phyloP scores from a whole-genome alignment of 2,888 invertebrate species.

The Neuroscelio doddi region DNA sequence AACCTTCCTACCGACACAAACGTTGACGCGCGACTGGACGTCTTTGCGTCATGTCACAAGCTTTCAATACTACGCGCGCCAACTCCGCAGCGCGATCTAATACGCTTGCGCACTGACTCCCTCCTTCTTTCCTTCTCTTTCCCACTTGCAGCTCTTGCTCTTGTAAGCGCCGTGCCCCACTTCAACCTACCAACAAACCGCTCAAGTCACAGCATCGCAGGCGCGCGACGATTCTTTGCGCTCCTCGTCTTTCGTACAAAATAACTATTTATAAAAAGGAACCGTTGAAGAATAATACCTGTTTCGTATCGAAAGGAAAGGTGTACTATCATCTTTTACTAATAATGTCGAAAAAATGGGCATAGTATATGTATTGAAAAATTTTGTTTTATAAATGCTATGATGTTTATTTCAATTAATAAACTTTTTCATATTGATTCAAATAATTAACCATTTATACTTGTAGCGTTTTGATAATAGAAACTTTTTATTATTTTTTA shows the following conservation, averaged over 20 bases:
- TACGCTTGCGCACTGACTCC: constrained; percentile 57
- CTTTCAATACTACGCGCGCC: constrained; percentile 69
- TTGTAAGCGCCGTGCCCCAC: neutral
- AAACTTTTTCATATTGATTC: no score
- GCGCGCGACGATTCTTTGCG: no score
- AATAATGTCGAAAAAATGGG: no score
- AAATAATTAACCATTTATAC: no score
- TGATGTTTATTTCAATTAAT: no score
- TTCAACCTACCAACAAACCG: neutral
- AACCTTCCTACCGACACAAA: constrained; percentile 55
- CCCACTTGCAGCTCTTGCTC: no score
- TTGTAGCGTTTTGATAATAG: no score
- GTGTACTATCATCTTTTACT: no score
- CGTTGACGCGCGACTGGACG: constrained; percentile 70
- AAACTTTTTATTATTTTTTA: no score
- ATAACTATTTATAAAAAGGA: constrained; percentile 26
- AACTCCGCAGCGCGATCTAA: constrained; percentile 50
- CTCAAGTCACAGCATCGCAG: constrained; percentile 10
- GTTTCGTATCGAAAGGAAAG: no score
- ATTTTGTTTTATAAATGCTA: no score
- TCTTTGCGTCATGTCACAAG: constrained; percentile 68
- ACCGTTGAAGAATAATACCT: constrained; percentile 20
- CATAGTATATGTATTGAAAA: no score
- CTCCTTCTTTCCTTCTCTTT: neutral
- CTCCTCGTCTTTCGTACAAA: neutral